Conservation (phyloP, 2,113 vertebrate species). For the Pseudopipra pipra region DNA sequence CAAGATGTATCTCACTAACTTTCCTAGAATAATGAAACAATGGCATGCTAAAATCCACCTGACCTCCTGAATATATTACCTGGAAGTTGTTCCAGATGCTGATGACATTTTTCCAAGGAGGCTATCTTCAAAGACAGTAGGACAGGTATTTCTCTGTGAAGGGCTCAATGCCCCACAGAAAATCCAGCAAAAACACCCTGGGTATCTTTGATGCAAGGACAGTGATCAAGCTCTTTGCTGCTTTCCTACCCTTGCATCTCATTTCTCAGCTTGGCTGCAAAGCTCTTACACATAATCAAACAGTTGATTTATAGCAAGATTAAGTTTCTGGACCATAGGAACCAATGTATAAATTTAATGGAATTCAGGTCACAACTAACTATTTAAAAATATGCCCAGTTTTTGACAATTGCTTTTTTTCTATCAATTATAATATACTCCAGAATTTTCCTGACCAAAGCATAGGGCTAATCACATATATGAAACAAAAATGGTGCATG, state of each 20-base stretch:
- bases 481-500: not conserved
- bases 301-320: not conserved
- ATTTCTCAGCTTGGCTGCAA: not conserved
- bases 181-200: not conserved
- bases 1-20: not conserved
- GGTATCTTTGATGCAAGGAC: not conserved
- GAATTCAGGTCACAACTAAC: not conserved
- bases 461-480: not conserved
- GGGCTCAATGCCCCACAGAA: not conserved
- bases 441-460: not conserved
- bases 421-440: not conserved
- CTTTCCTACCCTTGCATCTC: not conserved
- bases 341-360: not conserved
- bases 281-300: not conserved
- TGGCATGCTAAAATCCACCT: not conserved
- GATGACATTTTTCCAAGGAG: not conserved
- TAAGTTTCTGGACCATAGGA: not conserved
- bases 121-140: not conserved
- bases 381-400: not conserved
- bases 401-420: not conserved
- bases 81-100: not conserved
- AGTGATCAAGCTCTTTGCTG: not conserved
- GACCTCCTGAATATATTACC: not conserved
- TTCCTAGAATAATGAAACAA: not conserved
- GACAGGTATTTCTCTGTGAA: not conserved